These are phyloP conservation scores for Pristionchus exspectatus DNA, from an alignment of 2,888 invertebrate genomes.

Conservation along the genomic window DNA sequence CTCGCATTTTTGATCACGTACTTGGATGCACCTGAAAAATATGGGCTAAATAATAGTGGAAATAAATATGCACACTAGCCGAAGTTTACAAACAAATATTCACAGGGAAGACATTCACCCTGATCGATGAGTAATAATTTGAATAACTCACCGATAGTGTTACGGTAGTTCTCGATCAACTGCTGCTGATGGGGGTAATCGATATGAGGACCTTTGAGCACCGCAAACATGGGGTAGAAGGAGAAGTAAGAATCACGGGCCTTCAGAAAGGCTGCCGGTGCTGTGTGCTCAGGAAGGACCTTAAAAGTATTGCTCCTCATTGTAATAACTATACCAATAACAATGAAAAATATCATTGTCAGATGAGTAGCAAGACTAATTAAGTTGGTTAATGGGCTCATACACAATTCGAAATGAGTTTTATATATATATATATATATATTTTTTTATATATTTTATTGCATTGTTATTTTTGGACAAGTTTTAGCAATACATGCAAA, in stretches of 20 bases:
- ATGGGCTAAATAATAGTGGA: too few relatives aligned
- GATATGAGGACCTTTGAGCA: constrained; percentile 86
- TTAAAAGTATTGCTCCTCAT: not conserved
- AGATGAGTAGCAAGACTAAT: too few relatives aligned
- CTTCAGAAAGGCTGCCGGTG: constrained; percentile 93
- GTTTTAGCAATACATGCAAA: constrained; percentile 79
- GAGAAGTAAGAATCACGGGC: constrained; percentile 94
- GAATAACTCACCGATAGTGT: constrained; percentile 68
- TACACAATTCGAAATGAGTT: too few relatives aligned
- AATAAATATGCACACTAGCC: too few relatives aligned
- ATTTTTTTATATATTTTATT: too few relatives aligned
- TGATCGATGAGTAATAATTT: too few relatives aligned
- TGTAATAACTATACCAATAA: not conserved
- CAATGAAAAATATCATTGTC: too few relatives aligned
- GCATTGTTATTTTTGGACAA: constrained; percentile 85
- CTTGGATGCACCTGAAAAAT: constrained; percentile 66
- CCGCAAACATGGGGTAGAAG: constrained; percentile 97
- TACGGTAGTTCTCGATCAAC: constrained; percentile 71
- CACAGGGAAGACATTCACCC: too few relatives aligned
- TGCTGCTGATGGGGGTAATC: constrained; percentile 92
- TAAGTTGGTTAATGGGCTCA: too few relatives aligned
- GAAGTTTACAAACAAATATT: too few relatives aligned
- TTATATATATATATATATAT: too few relatives aligned
- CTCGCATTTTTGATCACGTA: constrained; percentile 74
- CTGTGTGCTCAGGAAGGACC: constrained; percentile 85